A percentile compares a stretch with the other conserved stretches of the same genome.
phyloP scores from a whole-genome alignment of 1,140 invertebrate genomes.

The Nasonia giraulti region DNA sequence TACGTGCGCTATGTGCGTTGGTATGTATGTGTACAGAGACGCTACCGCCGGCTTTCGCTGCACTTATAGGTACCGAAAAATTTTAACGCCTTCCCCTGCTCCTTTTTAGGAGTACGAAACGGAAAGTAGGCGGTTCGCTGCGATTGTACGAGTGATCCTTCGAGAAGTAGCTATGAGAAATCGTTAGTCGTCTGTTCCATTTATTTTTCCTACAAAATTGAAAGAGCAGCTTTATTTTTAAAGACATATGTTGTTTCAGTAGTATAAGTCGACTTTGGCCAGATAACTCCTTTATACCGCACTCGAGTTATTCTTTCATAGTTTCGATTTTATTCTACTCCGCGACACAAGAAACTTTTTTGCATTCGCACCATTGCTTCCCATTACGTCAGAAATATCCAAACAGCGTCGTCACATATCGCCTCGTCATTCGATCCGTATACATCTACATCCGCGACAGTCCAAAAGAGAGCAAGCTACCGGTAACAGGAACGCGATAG shows the following conservation, averaged over 20 bases:
- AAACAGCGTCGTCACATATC: background rate
- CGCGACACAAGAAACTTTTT: too few relatives aligned
- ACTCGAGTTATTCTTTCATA: background rate
- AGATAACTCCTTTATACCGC: background rate
- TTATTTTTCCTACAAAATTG: background rate
- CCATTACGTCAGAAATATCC: background rate
- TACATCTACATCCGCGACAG: background rate
- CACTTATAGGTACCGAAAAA: background rate
- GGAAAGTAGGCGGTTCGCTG: background rate
- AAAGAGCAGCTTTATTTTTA: too few relatives aligned
- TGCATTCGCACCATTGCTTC: background rate
- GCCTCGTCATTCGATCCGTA: background rate
- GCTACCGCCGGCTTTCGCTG: background rate
- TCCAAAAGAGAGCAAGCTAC: background rate
- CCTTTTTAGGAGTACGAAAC: background rate
- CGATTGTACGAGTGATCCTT: too few relatives aligned
- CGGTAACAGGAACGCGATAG: background rate
- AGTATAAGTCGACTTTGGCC: background rate
- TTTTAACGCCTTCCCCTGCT: conserved; percentile 13
- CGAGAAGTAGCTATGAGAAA: background rate
- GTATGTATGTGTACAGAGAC: background rate
- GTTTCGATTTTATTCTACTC: too few relatives aligned
- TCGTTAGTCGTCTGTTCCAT: background rate
- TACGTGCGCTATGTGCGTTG: background rate
- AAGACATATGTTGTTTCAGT: background rate